phyloP scores from a whole-genome alignment of 2,113 vertebrate genomes.

The Xyrauchen texanus region DNA sequence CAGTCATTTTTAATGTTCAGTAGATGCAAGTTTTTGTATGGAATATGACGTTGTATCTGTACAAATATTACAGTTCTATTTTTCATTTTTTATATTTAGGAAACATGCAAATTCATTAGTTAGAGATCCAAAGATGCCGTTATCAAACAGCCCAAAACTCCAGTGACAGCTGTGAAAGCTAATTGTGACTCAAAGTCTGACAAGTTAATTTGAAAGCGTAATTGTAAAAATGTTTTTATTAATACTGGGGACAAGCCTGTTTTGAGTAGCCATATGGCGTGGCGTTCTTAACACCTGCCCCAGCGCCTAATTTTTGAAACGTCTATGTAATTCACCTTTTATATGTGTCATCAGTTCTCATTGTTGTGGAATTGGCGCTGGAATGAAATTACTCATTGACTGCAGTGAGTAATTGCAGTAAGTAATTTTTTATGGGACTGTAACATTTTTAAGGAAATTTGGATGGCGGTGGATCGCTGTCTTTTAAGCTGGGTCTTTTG shows the following conservation, averaged over 20 bases:
- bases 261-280: constrained; percentile 51
- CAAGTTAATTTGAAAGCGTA: constrained; percentile 37
- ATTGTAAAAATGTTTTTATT: constrained; percentile 47
- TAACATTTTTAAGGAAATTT: constrained; percentile 48
- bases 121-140: constrained; percentile 26
- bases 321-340: neutral
- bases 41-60: no score
- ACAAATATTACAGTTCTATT: no score
- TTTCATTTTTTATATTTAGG: no score
- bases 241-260: constrained; percentile 19
- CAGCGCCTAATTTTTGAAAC: neutral
- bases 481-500: constrained; percentile 44
- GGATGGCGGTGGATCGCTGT: no score
- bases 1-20: no score
- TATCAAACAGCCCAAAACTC: constrained; percentile 35
- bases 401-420: constrained; percentile 29
- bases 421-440: no score
- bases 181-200: constrained; percentile 21
- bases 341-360: constrained; percentile 36
- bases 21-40: no score
- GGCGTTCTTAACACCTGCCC: constrained; percentile 41
- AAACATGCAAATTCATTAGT: no score
- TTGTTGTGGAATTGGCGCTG: neutral
- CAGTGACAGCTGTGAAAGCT: constrained; percentile 49
- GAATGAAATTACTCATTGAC: constrained; percentile 40